A percentile compares a stretch with the other conserved stretches of the same genome.
Evolutionary conservation across 2,797 vertebrate species (phyloP).

Genomic region (Chelonia mydas): DNA sequence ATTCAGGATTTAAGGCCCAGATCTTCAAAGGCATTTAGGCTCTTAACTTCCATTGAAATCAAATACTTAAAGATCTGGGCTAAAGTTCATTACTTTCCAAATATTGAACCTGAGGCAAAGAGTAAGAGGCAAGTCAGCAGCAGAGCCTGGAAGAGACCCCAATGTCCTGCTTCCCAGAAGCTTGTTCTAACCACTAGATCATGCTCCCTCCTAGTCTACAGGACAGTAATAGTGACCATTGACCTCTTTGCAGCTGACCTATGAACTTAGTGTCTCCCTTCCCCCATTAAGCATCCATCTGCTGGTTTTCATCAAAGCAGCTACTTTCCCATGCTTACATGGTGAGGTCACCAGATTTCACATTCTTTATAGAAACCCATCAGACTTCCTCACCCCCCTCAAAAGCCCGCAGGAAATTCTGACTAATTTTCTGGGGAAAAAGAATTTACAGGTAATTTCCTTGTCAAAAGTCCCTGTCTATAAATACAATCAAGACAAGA

Average conservation of each 20-base stretch:
- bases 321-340: not conserved
- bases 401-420: constrained; percentile 34
- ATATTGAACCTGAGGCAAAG: not conserved
- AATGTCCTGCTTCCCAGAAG: not conserved
- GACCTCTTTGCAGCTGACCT: not conserved
- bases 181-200: not conserved
- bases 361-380: constrained; percentile 37
- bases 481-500: constrained; percentile 75
- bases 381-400: not conserved
- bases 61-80: not conserved
- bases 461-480: constrained; percentile 76
- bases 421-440: constrained; percentile 17
- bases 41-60: too few relatives aligned
- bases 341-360: constrained; percentile 4
- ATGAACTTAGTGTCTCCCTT: not conserved
- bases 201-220: not conserved
- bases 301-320: not conserved
- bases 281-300: not conserved
- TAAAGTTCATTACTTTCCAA: not conserved
- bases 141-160: not conserved
- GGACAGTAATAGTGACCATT: rapidly evolving
- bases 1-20: not conserved
- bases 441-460: constrained; percentile 77
- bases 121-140: not conserved
- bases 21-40: not conserved